phyloP scores from a whole-genome alignment of 2,113 vertebrate genomes.

The Origma solitaria region DNA sequence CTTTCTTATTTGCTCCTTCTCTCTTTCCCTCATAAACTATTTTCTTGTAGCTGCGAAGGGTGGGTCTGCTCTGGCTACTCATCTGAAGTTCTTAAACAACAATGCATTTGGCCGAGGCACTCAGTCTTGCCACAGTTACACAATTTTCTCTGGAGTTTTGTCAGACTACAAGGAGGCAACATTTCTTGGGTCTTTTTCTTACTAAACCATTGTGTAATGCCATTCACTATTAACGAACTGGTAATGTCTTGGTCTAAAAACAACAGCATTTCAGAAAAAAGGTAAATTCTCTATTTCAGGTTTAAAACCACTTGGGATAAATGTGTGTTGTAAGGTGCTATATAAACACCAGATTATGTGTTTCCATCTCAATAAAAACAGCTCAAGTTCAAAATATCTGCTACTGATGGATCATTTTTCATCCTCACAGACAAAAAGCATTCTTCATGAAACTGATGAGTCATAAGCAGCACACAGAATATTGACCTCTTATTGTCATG shows the following conservation, averaged over 20 bases:
- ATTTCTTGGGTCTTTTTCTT: not conserved
- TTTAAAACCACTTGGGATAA: not conserved
- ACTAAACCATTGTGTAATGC: not conserved
- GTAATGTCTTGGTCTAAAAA: not conserved
- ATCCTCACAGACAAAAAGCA: not conserved
- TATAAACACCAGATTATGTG: not conserved
- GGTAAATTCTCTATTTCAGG: not conserved
- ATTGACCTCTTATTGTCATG: not conserved
- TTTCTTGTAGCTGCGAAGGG: not conserved
- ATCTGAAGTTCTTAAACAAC: not conserved
- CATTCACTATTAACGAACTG: not conserved
- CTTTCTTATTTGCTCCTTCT: not conserved
- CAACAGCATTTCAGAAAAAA: not conserved
- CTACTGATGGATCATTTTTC: not conserved
- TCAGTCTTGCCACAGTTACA: not conserved
- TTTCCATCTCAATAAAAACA: not conserved
- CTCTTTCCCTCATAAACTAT: not conserved
- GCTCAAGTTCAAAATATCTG: not conserved
- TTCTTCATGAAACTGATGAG: not conserved
- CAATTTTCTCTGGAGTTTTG: not conserved
- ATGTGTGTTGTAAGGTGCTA: not conserved
- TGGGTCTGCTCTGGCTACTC: not conserved
- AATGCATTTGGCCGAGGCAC: not conserved
- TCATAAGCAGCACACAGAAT: not conserved
- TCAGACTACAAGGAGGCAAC: not conserved